These are phyloP conservation scores for Sarcophaga peregrina DNA, from an alignment of 1,140 invertebrate genomes.

Conservation along the genomic window DNA sequence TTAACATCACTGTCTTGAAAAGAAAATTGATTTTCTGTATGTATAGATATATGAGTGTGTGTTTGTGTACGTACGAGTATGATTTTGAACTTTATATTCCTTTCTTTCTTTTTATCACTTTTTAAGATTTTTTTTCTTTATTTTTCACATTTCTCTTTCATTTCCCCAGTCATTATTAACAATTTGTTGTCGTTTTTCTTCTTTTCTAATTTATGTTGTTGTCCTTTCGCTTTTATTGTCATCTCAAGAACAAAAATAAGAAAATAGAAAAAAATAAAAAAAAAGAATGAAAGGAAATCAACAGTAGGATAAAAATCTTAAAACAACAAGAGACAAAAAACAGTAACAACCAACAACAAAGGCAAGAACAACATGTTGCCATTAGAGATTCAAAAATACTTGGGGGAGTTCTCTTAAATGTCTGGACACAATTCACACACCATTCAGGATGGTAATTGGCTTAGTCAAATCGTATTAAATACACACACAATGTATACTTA, in stretches of 20 bases:
- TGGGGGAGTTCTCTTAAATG: conserved; percentile 17
- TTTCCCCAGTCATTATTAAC: conserved; percentile 4
- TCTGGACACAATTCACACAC: conserved; percentile 45
- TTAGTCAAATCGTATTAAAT: conserved; percentile 46
- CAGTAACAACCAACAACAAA: no score
- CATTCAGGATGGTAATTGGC: conserved; percentile 44
- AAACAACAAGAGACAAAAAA: no score
- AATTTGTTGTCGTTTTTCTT: neutral
- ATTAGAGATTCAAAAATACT: conserved; percentile 11
- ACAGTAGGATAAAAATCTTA: no score
- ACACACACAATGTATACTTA: no score
- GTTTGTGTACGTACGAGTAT: neutral
- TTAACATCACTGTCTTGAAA: no score
- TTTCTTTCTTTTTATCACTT: neutral
- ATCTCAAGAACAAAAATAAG: neutral
- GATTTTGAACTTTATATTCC: conserved; percentile 10
- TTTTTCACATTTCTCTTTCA: neutral
- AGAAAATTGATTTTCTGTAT: no score
- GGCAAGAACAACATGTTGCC: neutral
- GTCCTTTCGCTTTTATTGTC: neutral
- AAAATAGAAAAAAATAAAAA: no score
- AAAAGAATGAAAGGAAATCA: no score
- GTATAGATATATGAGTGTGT: neutral
- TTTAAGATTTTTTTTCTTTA: neutral
- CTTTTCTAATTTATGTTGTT: neutral